These are phyloP conservation scores for Clarias magur DNA, from an alignment of 2,113 vertebrate species.

Conservation along the genomic window DNA sequence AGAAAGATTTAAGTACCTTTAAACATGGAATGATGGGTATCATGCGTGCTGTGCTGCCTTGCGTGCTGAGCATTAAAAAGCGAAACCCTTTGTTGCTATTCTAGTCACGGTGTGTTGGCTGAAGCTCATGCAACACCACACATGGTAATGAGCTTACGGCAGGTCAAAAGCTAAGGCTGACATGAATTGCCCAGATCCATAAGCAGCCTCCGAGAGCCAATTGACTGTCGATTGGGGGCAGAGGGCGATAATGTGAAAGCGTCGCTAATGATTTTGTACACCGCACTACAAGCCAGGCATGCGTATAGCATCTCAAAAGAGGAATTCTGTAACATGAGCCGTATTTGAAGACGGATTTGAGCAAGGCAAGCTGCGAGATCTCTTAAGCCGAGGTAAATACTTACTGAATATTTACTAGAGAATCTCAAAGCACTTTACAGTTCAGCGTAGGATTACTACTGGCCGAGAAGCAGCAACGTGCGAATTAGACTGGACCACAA, in stretches of 20 bases:
- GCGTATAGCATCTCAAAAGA: not conserved
- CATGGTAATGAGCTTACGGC: not conserved
- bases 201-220: not conserved
- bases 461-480: not conserved
- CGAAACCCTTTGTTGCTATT: conserved; percentile 6
- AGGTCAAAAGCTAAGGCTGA: not conserved
- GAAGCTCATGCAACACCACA: not conserved
- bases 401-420: not conserved
- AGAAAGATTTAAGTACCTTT: conserved; percentile 16
- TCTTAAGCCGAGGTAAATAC: conserved; percentile 4
- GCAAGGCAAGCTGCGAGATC: not conserved
- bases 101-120: not conserved
- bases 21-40: not conserved
- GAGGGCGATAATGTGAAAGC: not conserved
- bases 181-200: conserved; percentile 5
- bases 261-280: not conserved
- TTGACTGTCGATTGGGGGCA: not conserved
- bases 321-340: not conserved
- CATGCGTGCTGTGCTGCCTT: not conserved
- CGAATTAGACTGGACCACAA: not conserved
- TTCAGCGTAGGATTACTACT: not conserved
- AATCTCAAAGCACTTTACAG: not conserved
- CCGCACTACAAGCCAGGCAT: not conserved
- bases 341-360: not conserved
- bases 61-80: not conserved